Evolutionary conservation across 2,888 invertebrate genomes (phyloP).

Genomic region (Marronus borbonicus): DNA sequence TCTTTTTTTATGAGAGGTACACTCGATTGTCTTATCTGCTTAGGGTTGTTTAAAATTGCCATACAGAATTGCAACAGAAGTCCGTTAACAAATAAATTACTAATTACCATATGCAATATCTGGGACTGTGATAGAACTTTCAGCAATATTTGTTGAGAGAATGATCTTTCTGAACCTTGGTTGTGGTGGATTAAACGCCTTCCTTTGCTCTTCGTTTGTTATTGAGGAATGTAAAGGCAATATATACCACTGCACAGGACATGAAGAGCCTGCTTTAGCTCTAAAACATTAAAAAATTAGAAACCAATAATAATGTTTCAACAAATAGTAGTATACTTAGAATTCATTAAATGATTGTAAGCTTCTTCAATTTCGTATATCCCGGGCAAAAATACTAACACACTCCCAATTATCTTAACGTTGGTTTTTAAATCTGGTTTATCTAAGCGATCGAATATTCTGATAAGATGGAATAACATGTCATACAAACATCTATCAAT

Average conservation of each 20-base stretch:
- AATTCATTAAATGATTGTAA: conserved; percentile 68
- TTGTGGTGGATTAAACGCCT: conserved; percentile 76
- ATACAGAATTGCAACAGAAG: no score
- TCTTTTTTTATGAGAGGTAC: no score
- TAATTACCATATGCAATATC: conserved; percentile 85
- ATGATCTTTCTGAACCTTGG: conserved; percentile 85
- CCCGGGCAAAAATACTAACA: conserved; percentile 92
- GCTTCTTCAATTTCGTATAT: conserved; percentile 87
- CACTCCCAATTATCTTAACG: conserved; percentile 72
- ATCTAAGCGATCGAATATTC: conserved; percentile 79
- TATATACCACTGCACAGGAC: conserved; percentile 63
- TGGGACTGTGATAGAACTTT: conserved; percentile 92
- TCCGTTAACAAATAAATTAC: no score
- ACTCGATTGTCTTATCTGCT: no score
- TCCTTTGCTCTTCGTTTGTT: conserved; percentile 77
- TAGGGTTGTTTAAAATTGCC: no score
- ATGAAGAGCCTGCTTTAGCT: background rate
- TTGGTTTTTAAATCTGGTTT: conserved; percentile 60
- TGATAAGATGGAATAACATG: conserved; percentile 72
- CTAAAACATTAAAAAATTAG: background rate
- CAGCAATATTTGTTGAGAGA: conserved; percentile 92
- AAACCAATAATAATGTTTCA: background rate
- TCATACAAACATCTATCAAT: conserved; percentile 65
- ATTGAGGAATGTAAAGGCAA: conserved; percentile 78
- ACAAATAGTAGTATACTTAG: conserved; percentile 7